phyloP scores from a whole-genome alignment of 2,888 invertebrate species.

The Tetragnatha montana region DNA sequence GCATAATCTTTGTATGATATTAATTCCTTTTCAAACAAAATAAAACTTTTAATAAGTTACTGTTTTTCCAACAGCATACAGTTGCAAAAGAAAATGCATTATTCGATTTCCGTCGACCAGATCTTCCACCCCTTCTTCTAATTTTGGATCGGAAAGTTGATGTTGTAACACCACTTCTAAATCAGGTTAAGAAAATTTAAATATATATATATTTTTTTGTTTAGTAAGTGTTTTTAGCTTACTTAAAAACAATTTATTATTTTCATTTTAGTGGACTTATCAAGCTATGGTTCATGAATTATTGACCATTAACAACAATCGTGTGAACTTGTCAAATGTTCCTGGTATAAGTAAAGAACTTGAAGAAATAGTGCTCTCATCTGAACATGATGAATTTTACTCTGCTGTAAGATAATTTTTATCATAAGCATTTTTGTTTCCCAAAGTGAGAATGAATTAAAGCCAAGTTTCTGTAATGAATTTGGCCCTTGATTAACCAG shows the following conservation, averaged over 20 bases:
- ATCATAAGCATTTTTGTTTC: conserved; percentile 62
- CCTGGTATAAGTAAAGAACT: conserved; percentile 91
- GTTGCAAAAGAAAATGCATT: conserved; percentile 90
- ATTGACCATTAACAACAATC: conserved; percentile 92
- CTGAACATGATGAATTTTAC: conserved; percentile 98
- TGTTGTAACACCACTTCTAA: conserved; percentile 95
- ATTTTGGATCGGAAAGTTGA: conserved; percentile 96
- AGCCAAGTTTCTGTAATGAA: neutral
- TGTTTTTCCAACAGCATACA: conserved; percentile 80
- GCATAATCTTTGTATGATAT: neutral
- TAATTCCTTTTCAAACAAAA: neutral
- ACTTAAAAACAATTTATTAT: neutral
- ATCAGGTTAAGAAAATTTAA: conserved; percentile 80
- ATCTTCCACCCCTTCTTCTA: conserved; percentile 86
- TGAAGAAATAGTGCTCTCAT: conserved; percentile 92
- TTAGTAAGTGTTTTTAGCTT: neutral
- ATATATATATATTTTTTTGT: neutral
- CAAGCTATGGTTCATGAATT: conserved; percentile 99
- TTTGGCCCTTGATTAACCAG: too few relatives aligned
- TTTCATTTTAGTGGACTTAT: conserved; percentile 90
- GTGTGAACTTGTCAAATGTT: conserved; percentile 90
- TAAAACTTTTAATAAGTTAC: neutral
- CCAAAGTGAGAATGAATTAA: neutral
- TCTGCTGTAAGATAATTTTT: conserved; percentile 81
- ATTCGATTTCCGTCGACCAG: conserved; percentile 87